phyloP scores from a whole-genome alignment of 2,113 vertebrate species.

The Psilopogon haemacephalus region DNA sequence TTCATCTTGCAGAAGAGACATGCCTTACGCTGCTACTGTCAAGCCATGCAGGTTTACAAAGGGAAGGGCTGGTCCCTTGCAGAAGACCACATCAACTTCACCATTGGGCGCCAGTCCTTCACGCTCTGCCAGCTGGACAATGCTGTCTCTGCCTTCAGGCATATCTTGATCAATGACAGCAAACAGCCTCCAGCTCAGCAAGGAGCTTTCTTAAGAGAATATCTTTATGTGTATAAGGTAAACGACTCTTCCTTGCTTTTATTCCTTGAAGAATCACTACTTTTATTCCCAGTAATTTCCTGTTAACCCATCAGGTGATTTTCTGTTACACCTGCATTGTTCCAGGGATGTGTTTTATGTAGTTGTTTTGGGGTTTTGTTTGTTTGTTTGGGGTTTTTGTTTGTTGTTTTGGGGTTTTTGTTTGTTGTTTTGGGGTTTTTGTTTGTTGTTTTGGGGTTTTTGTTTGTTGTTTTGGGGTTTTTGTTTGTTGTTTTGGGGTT shows the following conservation, averaged over 20 bases:
- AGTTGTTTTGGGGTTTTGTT: too few relatives aligned
- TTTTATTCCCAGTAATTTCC: neutral
- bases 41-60: slow-evolving; percentile 98
- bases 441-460: too few relatives aligned
- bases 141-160: slow-evolving; percentile 90
- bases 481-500: too few relatives aligned
- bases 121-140: slow-evolving; percentile 89
- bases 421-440: too few relatives aligned
- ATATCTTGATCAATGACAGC: slow-evolving; percentile 95
- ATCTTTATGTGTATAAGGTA: slow-evolving; percentile 97
- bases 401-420: too few relatives aligned
- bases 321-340: neutral
- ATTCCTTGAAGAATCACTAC: neutral
- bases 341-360: neutral
- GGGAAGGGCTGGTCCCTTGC: slow-evolving; percentile 95
- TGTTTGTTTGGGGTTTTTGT: too few relatives aligned
- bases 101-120: slow-evolving; percentile 95
- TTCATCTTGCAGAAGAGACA: slow-evolving; percentile 84
- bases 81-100: slow-evolving; percentile 99
- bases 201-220: slow-evolving; percentile 93
- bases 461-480: too few relatives aligned
- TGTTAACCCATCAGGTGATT: neutral
- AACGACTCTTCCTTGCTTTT: neutral
- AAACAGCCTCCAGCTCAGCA: slow-evolving; percentile 92
- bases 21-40: slow-evolving; percentile 94